Conservation (phyloP, 2,113 vertebrate genomes). For the Aythya baeri region DNA sequence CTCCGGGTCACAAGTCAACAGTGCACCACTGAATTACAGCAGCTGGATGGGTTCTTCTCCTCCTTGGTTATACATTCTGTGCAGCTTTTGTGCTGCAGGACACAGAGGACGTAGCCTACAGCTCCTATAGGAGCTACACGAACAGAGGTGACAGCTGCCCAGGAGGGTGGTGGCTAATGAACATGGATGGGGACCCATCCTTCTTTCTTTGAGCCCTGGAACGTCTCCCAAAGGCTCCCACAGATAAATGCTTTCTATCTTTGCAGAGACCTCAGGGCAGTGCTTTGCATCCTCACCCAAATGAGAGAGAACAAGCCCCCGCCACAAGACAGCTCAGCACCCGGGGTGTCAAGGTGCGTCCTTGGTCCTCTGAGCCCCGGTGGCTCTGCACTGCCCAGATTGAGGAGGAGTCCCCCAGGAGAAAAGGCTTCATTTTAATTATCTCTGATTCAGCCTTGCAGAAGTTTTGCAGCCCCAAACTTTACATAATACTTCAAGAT, state of each 20-base stretch:
- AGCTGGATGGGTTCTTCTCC: background rate
- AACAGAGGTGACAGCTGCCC: background rate
- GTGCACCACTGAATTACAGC: background rate
- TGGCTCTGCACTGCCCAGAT: background rate
- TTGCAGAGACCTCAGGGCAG: background rate
- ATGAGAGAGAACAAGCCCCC: background rate
- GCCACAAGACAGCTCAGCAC: fast-evolving
- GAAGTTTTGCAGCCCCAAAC: background rate
- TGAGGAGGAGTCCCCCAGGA: fast-evolving
- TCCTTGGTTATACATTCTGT: background rate
- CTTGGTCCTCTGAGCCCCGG: background rate
- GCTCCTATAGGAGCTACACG: background rate
- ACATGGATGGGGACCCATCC: fast-evolving
- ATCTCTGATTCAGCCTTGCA: background rate
- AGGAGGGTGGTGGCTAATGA: background rate
- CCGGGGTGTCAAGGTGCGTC: background rate
- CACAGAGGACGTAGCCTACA: background rate
- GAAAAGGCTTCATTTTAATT: slow-evolving; percentile 29
- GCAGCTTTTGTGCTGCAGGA: background rate
- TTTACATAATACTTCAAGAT: slow-evolving; percentile 48
- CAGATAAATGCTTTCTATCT: background rate
- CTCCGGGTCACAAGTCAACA: background rate
- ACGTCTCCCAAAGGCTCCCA: background rate
- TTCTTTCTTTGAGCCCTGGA: background rate
- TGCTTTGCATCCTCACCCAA: background rate